Evolutionary conservation across 2,113 vertebrate species (phyloP).

Genomic region (Channa maculata): DNA sequence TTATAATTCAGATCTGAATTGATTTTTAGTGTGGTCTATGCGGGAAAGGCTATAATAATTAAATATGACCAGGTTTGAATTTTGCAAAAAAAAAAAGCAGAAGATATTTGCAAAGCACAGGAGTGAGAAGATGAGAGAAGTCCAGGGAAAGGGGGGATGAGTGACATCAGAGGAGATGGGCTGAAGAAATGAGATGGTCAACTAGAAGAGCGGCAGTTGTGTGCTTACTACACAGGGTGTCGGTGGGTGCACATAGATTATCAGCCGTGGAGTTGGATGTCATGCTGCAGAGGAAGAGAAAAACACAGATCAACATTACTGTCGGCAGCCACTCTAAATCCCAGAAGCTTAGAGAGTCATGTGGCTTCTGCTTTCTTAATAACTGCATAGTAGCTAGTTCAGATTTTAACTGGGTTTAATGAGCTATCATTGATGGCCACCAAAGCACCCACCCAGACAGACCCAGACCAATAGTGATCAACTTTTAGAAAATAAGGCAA

Average conservation of each 20-base stretch:
- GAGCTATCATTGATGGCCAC: too few relatives aligned
- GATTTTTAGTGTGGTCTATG: too few relatives aligned
- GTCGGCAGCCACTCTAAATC: constrained; percentile 40
- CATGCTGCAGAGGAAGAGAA: constrained; percentile 64
- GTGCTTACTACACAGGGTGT: constrained; percentile 74
- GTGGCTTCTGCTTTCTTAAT: background rate
- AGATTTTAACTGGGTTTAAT: background rate
- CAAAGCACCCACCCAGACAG: background rate
- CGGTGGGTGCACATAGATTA: constrained; percentile 26
- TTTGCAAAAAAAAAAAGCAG: too few relatives aligned
- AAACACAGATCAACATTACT: constrained; percentile 17
- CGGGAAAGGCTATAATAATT: too few relatives aligned
- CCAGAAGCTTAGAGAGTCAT: constrained; percentile 4
- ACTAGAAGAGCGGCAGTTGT: background rate
- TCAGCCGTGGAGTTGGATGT: constrained; percentile 52
- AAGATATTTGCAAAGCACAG: too few relatives aligned
- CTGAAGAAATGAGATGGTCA: background rate
- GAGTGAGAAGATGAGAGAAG: background rate
- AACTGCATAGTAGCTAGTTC: background rate
- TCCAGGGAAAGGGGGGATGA: too few relatives aligned
- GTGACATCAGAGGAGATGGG: background rate
- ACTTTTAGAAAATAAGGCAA: background rate
- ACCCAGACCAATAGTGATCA: background rate
- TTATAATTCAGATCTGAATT: too few relatives aligned
- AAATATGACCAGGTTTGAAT: too few relatives aligned